Base-by-base conservation (phyloP, 2,797 vertebrate species). In the Lutjanus argentimaculatus region DNA sequence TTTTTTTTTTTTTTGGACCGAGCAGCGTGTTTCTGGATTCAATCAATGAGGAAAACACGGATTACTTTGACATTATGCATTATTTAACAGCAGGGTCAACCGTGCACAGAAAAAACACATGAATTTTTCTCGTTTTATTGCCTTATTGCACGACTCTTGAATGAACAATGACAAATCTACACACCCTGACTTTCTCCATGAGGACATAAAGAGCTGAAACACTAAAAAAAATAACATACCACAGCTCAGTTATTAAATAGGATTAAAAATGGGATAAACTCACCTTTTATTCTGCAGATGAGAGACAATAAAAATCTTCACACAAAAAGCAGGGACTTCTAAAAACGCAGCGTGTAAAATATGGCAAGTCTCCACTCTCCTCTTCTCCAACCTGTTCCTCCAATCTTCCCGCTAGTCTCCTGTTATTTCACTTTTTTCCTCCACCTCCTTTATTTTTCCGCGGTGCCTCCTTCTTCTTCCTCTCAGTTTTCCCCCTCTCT, bases 341-440 rank as follows among this genome's bases (percentile, higher is more conserved):
- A 53, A 66, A 86, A 74, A 75, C 25, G 25, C 4, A 30, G 25
- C 25, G 25, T 30, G 2, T 4, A 46, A 56, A 75, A 82, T 72
- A 66, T 25, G 7, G 43, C 72, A 91, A 87, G 83, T 91, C 84
- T 85, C 84, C 82, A 82, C 84, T 92, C 69, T 69, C 79, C 77
- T 79, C 52, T 57, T 74, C 42, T 49, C 79, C 88, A 81, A 76
- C 56, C 67, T 64, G 79, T 70, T 48, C 80, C 79, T 80, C 83
- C 70, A 61, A 70, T 67, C 19, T 77, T 73, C 63, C 81, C 77
- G 48, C 71, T 65, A 57, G 17, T 74, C 73, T 88, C 71, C 81
- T 72, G 42, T 72, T 79, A 51, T 73, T 86, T 83, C 51, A 76
- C 85, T 83, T 85, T 79, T 77, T 73, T 49, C 7, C 48, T 2